Percentiles rank a stretch among this genome's conserved stretches.
These are phyloP conservation scores for Nothocercus julius DNA, from an alignment of 2,113 vertebrate genomes.

Conservation along the genomic window DNA sequence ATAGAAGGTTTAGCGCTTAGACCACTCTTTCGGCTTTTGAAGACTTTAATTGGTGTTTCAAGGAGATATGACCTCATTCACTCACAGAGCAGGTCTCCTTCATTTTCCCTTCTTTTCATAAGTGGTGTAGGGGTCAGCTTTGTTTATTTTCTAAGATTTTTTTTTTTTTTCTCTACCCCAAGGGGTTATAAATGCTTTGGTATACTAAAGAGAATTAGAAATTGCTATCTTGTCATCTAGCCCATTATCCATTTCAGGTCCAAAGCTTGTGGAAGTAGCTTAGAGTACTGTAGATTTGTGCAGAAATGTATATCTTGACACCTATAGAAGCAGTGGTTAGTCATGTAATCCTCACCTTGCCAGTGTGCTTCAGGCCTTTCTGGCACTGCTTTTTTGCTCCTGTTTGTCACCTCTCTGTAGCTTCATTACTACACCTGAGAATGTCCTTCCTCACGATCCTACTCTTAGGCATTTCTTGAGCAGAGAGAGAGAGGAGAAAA, in stretches of 20 bases:
- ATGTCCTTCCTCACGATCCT: background rate
- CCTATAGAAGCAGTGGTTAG: background rate
- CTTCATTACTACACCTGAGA: background rate
- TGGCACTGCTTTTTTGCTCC: background rate
- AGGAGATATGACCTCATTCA: background rate
- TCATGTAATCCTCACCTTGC: background rate
- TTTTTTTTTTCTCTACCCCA: rapidly evolving
- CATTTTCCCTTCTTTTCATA: background rate
- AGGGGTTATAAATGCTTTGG: background rate
- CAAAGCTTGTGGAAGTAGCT: rapidly evolving
- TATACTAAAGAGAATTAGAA: background rate
- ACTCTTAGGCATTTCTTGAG: background rate
- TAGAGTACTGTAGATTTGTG: background rate
- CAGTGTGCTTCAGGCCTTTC: background rate
- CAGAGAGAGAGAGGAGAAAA: background rate
- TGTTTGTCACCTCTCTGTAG: background rate
- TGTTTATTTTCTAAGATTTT: background rate
- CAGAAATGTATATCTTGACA: background rate
- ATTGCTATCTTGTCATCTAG: background rate
- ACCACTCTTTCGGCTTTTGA: conserved; percentile 16
- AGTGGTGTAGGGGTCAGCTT: background rate
- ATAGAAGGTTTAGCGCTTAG: background rate
- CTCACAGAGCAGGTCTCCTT: background rate
- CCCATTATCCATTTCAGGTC: background rate
- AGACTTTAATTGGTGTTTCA: conserved; percentile 38